These are phyloP conservation scores for Corythaeola cristata DNA, from an alignment of 2,113 vertebrate genomes.

Conservation along the genomic window DNA sequence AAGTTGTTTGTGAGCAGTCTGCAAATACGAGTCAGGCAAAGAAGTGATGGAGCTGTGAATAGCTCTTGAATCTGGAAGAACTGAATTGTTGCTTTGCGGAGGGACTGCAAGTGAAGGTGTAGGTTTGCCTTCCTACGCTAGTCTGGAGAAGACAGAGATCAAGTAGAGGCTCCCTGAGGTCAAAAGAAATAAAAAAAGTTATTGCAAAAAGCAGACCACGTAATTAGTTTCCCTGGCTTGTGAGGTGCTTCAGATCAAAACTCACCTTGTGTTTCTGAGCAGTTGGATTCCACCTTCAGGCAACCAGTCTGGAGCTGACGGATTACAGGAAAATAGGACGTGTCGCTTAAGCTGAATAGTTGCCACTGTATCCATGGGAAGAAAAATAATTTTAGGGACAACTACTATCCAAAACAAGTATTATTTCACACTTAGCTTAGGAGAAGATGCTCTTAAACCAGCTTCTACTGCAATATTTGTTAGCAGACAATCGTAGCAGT, in stretches of 20 bases:
- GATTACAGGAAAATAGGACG: neutral
- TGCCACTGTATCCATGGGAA: neutral
- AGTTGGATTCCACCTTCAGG: neutral
- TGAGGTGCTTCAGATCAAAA: neutral
- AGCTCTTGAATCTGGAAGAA: neutral
- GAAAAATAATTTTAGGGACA: neutral
- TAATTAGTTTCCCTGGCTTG: neutral
- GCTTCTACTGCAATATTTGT: neutral
- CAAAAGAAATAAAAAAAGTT: neutral
- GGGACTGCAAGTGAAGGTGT: neutral
- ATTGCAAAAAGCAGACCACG: neutral
- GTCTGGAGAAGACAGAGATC: neutral
- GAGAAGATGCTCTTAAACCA: neutral
- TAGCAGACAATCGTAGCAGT: neutral
- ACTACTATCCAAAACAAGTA: neutral
- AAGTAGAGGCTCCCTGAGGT: neutral
- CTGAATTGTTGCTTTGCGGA: neutral
- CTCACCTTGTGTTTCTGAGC: neutral
- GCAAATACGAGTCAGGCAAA: neutral
- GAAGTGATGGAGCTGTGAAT: neutral
- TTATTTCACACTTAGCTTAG: neutral
- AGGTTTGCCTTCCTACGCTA: neutral
- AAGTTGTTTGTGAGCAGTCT: no score
- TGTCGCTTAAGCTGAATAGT: neutral
- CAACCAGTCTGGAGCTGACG: neutral